Percentiles rank a stretch among this genome's conserved stretches.
phyloP scores from a whole-genome alignment of 2,113 vertebrate species.

The Xerus inauris region DNA sequence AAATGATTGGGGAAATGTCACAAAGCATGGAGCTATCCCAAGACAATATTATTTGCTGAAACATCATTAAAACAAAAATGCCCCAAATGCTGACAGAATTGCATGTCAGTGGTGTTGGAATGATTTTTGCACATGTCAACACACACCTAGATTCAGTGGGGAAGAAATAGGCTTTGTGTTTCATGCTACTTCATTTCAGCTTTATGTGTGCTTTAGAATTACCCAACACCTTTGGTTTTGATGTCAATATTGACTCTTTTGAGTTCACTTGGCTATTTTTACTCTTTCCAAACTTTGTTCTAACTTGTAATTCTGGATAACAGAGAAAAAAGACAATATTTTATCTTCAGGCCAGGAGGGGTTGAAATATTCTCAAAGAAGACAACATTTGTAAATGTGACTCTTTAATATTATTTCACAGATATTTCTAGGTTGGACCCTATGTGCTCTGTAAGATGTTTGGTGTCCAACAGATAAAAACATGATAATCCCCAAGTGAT shows the following conservation, averaged over 20 bases:
- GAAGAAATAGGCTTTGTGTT: background rate
- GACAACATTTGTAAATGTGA: background rate
- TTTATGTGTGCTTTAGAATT: conserved; percentile 19
- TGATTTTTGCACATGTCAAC: background rate
- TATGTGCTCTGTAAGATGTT: background rate
- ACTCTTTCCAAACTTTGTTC: background rate
- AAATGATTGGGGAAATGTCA: conserved; percentile 44
- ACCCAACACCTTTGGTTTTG: background rate
- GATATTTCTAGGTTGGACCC: background rate
- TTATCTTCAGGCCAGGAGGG: background rate
- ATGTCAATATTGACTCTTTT: background rate
- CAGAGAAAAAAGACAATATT: background rate
- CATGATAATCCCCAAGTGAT: background rate
- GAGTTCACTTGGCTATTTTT: background rate
- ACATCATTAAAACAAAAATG: conserved; percentile 7
- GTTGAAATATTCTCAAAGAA: background rate
- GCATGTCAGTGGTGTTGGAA: background rate
- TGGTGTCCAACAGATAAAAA: conserved; percentile 24
- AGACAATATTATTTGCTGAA: background rate
- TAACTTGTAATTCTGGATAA: conserved; percentile 36
- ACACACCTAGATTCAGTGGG: background rate
- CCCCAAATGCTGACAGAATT: background rate
- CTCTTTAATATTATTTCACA: background rate
- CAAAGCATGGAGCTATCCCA: background rate
- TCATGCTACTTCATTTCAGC: background rate